phyloP scores from a whole-genome alignment of 2,113 vertebrate genomes.

The Pomatostomus ruficeps region DNA sequence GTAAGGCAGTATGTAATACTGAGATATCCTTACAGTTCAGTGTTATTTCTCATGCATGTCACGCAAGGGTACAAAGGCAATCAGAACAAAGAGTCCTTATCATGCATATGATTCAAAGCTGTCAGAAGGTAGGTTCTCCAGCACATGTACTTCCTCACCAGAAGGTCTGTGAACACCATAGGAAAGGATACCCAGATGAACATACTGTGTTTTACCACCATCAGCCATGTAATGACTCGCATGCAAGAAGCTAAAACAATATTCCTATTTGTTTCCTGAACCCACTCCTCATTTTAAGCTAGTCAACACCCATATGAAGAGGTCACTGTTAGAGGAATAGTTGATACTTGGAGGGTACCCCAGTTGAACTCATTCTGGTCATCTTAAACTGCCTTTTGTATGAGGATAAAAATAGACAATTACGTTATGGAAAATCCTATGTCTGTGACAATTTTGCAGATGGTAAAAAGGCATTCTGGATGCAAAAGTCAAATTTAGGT shows the following conservation, averaged over 20 bases:
- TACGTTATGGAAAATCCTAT: background rate
- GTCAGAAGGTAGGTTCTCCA: background rate
- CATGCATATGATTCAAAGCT: background rate
- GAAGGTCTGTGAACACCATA: background rate
- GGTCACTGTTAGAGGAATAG: background rate
- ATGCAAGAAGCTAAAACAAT: background rate
- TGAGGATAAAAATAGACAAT: background rate
- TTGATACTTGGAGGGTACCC: background rate
- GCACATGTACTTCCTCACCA: background rate
- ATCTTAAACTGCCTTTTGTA: background rate
- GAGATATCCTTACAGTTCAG: background rate
- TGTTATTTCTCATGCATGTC: background rate
- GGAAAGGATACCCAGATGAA: background rate
- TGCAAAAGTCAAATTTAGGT: background rate
- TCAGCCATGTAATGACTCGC: background rate
- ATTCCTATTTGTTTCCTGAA: background rate
- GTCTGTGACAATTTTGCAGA: background rate
- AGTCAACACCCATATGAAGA: background rate
- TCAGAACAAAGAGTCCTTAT: background rate
- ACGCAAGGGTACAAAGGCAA: background rate
- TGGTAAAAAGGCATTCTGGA: background rate
- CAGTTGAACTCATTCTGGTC: background rate
- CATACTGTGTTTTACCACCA: background rate
- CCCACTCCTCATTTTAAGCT: background rate
- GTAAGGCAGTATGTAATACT: accelerated